These are phyloP conservation scores for Pteromalus puparum DNA, from an alignment of 1,140 invertebrate species.

Conservation along the genomic window DNA sequence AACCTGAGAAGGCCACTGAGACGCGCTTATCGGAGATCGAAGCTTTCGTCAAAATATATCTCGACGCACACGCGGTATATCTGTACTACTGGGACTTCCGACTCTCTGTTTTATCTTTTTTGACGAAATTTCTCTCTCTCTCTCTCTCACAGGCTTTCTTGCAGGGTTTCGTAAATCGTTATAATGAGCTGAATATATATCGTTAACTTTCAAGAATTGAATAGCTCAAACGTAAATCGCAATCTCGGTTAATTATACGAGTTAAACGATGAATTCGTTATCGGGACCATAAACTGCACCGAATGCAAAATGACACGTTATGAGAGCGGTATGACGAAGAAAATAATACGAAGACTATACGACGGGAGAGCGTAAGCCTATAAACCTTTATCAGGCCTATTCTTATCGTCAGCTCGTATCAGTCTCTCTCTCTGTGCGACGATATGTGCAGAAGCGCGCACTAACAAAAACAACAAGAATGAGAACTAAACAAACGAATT, in stretches of 20 bases:
- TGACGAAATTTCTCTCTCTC: no score
- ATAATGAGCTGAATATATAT: no score
- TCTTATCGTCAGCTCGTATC: not conserved
- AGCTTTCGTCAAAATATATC: no score
- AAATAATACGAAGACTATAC: not conserved
- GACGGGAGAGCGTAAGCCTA: not conserved
- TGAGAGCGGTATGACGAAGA: not conserved
- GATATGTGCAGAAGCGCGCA: not conserved
- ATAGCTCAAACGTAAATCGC: no score
- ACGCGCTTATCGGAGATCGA: no score
- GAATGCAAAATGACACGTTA: not conserved
- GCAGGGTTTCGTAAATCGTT: no score
- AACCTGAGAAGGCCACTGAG: no score
- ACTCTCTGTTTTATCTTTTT: no score
- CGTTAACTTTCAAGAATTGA: no score
- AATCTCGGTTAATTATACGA: not conserved
- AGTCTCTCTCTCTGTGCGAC: not conserved
- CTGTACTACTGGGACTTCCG: no score
- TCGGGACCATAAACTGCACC: not conserved
- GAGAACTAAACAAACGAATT: not conserved
- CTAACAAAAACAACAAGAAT: not conserved
- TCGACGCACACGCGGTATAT: no score
- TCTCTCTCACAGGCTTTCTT: no score
- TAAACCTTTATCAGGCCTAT: not conserved
- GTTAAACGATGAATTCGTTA: not conserved